phyloP scores from a whole-genome alignment of 2,888 invertebrate genomes.

The Melitaea athalia region DNA sequence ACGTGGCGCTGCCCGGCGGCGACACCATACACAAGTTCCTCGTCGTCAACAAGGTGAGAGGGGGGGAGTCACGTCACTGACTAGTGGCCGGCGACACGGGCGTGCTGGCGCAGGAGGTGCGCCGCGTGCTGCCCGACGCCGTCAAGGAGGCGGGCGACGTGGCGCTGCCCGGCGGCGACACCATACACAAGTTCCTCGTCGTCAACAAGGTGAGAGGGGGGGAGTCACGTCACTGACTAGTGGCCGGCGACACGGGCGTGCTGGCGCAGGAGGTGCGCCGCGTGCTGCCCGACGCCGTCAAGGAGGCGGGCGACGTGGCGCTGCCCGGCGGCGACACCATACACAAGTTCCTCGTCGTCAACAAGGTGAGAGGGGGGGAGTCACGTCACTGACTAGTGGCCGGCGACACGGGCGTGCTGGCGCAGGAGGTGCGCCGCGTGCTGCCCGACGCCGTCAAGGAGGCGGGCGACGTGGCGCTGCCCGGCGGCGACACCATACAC shows the following conservation, averaged over 20 bases:
- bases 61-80: no score
- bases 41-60: conserved; percentile 96
- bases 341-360: conserved; percentile 97
- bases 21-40: conserved; percentile 95
- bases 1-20: conserved; percentile 93
- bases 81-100: conserved; percentile 92
- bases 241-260: conserved; percentile 92
- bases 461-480: conserved; percentile 93
- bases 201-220: conserved; percentile 93
- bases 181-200: conserved; percentile 95
- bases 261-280: conserved; percentile 96
- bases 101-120: conserved; percentile 97
- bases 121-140: conserved; percentile 95
- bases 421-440: conserved; percentile 94
- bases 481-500: conserved; percentile 93
- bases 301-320: conserved; percentile 94
- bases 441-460: conserved; percentile 97
- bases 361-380: conserved; percentile 86
- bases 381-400: no score
- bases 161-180: conserved; percentile 91
- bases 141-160: conserved; percentile 96
- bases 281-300: conserved; percentile 97
- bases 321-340: conserved; percentile 94
- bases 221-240: no score
- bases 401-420: conserved; percentile 95